Base-by-base conservation (phyloP, 2,797 vertebrate species). In the Halcyon leucocephala region DNA sequence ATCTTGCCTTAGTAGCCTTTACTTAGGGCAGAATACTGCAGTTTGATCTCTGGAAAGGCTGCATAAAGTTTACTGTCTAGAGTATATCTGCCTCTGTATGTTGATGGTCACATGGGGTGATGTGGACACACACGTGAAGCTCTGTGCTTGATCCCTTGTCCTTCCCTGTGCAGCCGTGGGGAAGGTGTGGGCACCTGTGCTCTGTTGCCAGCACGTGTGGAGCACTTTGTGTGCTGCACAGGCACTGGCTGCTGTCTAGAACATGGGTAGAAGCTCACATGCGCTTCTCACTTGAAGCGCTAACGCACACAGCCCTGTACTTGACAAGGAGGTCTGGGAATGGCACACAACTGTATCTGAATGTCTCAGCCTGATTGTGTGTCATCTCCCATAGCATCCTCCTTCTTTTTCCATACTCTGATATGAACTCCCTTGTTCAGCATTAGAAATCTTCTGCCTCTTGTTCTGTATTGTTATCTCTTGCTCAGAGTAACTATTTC, bases 151-250 rank as follows among this genome's bases (percentile, higher is more conserved):
- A 11, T 35, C 61, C 22, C 44, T 58, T 42, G 15, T n/a, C 17
- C 61, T 48, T 26, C 14, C 14, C 12, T 29, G 31, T 3, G 4
- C 14, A 3, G 25, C 0, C 1, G 9, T 0, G 3, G 17, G 22
- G 42, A 37, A 10, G 8, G n/a, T 9, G 13, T 57, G 1, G 6
- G 33, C 54, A 35, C 20, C 26, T 17, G 6, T 0, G 1, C 22
- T 39, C 35, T 5, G 1, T 44, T 2, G 2, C 64, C 16, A 9
- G 28, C 8, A 6, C 0, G 0, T 31, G 4, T 16, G 19, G 52
- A 52, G 49, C 29, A 3, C 15, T 16, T n/a, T 0, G 0, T 5
- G 22, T 21, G 2, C 31, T 10, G 20, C 10, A 3, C 2, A 16
- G 41, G 29, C 70, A 19, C 2, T 7, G 13, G 46, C 58, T 44